Conservation (phyloP, 2,797 vertebrate species). For the Vespertilio murinus region DNA sequence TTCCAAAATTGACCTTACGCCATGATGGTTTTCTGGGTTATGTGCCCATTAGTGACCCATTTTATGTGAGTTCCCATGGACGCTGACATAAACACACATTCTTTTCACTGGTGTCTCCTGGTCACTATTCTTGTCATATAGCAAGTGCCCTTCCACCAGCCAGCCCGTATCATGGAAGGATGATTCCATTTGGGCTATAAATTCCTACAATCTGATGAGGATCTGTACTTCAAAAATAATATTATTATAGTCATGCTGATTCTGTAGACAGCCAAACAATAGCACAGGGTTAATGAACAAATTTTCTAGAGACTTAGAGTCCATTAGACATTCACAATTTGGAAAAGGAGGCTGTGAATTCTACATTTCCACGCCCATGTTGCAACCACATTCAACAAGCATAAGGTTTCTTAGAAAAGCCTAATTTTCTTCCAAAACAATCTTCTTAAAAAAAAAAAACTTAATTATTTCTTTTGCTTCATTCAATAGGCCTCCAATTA, state of each 20-base stretch:
- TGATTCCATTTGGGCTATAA: background rate
- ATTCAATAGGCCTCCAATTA: constrained; percentile 74
- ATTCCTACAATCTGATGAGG: background rate
- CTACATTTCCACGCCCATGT: background rate
- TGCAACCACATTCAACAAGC: constrained; percentile 60
- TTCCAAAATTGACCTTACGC: background rate
- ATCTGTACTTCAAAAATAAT: background rate
- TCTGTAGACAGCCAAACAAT: background rate
- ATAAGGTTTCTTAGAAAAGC: constrained; percentile 57
- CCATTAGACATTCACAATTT: background rate
- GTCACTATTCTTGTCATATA: background rate
- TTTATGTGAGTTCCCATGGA: background rate
- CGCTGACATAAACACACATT: background rate
- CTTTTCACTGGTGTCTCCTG: background rate
- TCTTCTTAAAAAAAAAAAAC: background rate
- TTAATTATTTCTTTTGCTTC: constrained; percentile 72
- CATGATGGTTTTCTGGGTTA: background rate
- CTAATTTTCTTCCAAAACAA: constrained; percentile 66
- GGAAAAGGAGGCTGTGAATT: background rate
- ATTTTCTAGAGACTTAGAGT: background rate
- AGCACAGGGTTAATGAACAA: background rate
- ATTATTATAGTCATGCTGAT: background rate
- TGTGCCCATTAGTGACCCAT: background rate
- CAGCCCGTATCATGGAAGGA: background rate
- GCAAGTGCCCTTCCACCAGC: background rate